Evolutionary conservation across 2,797 vertebrate species (phyloP).

Genomic region (Melanotaenia nigrans): DNA sequence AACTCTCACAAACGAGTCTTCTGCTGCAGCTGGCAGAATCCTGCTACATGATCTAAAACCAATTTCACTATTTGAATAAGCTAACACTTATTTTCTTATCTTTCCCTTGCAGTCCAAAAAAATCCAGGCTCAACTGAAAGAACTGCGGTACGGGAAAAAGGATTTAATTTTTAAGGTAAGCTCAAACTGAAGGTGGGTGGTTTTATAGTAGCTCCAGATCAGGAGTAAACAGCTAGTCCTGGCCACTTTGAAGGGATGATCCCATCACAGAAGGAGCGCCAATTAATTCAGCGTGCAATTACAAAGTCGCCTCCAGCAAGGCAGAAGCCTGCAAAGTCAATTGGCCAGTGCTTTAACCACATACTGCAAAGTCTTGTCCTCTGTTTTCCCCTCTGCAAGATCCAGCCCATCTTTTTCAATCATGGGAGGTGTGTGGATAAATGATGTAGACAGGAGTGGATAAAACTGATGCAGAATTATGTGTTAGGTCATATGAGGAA

Average conservation of each 20-base stretch:
- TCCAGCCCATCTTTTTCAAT: conserved; percentile 43
- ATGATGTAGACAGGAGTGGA: conserved; percentile 43
- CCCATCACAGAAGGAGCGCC: conserved; percentile 52
- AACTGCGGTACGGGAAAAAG: conserved; percentile 97
- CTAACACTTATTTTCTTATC: conserved; percentile 83
- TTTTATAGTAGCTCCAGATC: conserved; percentile 61
- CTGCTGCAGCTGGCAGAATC: conserved; percentile 77
- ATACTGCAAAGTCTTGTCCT: conserved; percentile 12
- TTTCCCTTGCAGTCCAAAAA: conserved; percentile 93
- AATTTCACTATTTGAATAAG: conserved; percentile 84
- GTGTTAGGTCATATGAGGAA: conserved; percentile 37
- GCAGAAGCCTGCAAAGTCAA: conserved; percentile 38
- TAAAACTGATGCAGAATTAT: conserved; percentile 48
- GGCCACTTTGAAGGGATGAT: conserved; percentile 67
- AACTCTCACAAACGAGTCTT: conserved; percentile 80
- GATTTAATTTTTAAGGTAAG: conserved; percentile 99
- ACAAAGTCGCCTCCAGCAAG: conserved; percentile 51
- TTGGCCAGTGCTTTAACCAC: conserved; percentile 16
- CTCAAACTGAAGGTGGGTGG: conserved; percentile 66
- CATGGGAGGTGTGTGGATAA: conserved; percentile 30
- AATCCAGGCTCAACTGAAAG: conserved; percentile 97
- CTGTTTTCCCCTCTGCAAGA: conserved; percentile 31
- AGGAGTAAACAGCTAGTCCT: conserved; percentile 63
- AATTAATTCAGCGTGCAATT: conserved; percentile 69
- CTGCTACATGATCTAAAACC: conserved; percentile 84